Conservation (phyloP, 2,888 invertebrate species). For the Andrena hattorfiana region DNA sequence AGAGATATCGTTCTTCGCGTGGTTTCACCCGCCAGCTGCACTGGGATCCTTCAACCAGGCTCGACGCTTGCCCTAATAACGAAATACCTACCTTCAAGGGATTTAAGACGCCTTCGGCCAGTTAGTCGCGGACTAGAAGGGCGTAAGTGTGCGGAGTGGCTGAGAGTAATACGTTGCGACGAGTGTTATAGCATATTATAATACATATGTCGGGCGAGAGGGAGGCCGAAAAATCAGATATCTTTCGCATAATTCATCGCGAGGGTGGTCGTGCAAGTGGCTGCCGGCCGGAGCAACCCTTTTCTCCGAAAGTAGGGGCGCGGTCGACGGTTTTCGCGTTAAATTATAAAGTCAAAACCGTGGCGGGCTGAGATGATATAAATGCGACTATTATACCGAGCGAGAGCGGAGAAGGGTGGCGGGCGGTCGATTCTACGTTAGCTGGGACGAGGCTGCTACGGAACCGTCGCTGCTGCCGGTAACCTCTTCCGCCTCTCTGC, state of each 20-base stretch:
- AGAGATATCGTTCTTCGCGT: too few species aligned
- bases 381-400: conserved; percentile 84
- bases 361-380: conserved; percentile 81
- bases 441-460: conserved; percentile 45
- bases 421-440: conserved; percentile 60
- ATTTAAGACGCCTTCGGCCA: background rate
- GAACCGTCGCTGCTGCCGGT: conserved; percentile 43
- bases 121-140: background rate
- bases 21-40: too few species aligned
- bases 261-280: conserved; percentile 52
- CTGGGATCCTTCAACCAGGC: background rate
- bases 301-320: conserved; percentile 58
- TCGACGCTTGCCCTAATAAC: conserved; percentile 33
- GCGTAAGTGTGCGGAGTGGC: too few species aligned
- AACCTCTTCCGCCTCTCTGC: conserved; percentile 30
- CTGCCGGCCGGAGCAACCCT: conserved; percentile 70
- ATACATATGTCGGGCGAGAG: background rate
- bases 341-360: conserved; percentile 84
- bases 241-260: conserved; percentile 75
- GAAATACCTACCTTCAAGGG: conserved; percentile 29
- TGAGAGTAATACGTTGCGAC: background rate
- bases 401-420: conserved; percentile 38
- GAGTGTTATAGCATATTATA: background rate
- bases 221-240: conserved; percentile 73
- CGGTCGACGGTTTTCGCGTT: conserved; percentile 76